A percentile compares a stretch with the other conserved stretches of the same genome.
These are phyloP conservation scores for Ectobius pallidus DNA, from an alignment of 2,888 invertebrate genomes.

Conservation along the genomic window DNA sequence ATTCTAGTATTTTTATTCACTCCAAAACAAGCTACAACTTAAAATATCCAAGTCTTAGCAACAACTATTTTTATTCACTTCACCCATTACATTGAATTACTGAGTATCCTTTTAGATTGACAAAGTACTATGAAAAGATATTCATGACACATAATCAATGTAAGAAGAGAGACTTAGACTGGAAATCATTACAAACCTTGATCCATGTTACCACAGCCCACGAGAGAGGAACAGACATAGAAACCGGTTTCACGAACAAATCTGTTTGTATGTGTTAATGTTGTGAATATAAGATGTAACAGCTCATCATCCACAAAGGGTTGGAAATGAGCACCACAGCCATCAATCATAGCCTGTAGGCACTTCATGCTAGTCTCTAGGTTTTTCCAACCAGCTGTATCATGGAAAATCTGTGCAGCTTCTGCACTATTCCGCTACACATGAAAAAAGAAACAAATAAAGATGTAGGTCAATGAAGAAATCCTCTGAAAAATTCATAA, in stretches of 20 bases:
- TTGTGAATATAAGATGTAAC: constrained; percentile 55
- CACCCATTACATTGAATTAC: too few species aligned
- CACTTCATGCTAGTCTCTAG: constrained; percentile 62
- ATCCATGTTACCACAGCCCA: constrained; percentile 52
- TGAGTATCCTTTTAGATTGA: too few species aligned
- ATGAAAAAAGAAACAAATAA: background rate
- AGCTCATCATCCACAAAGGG: constrained; percentile 54
- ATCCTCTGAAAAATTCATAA: too few species aligned
- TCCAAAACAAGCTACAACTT: too few species aligned
- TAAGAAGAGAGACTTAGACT: too few species aligned
- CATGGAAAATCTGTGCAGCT: constrained; percentile 58
- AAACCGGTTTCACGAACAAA: constrained; percentile 62
- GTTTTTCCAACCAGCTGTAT: constrained; percentile 60
- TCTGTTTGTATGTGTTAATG: constrained; percentile 58
- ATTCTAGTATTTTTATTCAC: too few species aligned
- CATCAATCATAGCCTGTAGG: constrained; percentile 57
- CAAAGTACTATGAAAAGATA: too few species aligned
- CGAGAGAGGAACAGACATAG: constrained; percentile 56
- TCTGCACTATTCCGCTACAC: constrained; percentile 51
- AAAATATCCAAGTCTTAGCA: too few species aligned
- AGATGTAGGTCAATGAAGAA: background rate
- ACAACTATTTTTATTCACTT: too few species aligned
- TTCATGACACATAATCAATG: too few species aligned
- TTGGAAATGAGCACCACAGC: constrained; percentile 55
- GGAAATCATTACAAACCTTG: constrained; percentile 46